These are phyloP conservation scores for Cyanistes caeruleus DNA, from an alignment of 2,113 vertebrate species.

Conservation along the genomic window DNA sequence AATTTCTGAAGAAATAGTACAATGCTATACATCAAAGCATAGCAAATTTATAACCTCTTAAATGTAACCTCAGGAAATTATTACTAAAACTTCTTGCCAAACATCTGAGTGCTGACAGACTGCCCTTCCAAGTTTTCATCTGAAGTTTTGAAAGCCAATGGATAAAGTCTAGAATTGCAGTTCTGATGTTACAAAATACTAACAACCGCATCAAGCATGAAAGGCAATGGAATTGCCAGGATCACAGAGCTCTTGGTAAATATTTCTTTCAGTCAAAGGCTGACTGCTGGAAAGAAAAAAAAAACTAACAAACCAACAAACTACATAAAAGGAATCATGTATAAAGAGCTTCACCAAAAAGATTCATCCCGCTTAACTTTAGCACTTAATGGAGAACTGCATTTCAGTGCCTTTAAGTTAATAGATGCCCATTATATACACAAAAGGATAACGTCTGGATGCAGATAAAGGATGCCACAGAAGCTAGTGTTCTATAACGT, in stretches of 20 bases:
- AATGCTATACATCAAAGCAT: conserved; percentile 46
- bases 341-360: neutral
- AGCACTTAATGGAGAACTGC: neutral
- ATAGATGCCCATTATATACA: neutral
- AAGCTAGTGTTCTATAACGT: neutral
- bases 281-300: neutral
- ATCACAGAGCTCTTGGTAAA: neutral
- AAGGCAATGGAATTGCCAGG: conserved; percentile 8
- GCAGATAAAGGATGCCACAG: neutral
- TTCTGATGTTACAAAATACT: conserved; percentile 29
- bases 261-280: conserved; percentile 10
- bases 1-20: conserved; percentile 34
- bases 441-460: neutral
- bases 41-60: conserved; percentile 49
- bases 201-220: conserved; percentile 30
- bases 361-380: neutral
- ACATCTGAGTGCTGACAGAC: conserved; percentile 43
- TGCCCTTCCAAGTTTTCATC: conserved; percentile 44
- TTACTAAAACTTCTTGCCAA: conserved; percentile 44
- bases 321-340: neutral
- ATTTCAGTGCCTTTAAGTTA: neutral
- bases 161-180: conserved; percentile 40
- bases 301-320: neutral
- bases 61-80: conserved; percentile 55
- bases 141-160: conserved; percentile 4